Evolutionary conservation across 2,888 invertebrate species (phyloP).

Genomic region (Rhorus exstirpatorius): DNA sequence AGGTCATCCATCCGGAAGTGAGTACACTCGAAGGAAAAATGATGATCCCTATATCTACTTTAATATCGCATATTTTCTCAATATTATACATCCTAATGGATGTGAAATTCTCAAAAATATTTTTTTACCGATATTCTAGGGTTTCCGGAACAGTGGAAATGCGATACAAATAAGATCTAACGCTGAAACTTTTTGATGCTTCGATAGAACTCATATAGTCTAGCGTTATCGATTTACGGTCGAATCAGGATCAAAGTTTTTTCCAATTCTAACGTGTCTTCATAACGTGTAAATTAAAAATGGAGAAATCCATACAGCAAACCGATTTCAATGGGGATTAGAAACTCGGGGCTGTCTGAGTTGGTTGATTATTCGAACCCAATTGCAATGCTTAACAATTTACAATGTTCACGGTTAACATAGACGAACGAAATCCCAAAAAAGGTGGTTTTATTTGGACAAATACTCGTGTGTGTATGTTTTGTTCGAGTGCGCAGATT

Average conservation of each 20-base stretch:
- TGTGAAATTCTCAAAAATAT: not conserved
- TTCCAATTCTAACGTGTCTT: not conserved
- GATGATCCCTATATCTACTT: slow-evolving; percentile 65
- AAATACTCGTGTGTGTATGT: not conserved
- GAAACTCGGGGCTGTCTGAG: too few relatives aligned
- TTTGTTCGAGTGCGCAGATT: not conserved
- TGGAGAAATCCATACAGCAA: not conserved
- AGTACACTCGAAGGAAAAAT: slow-evolving; percentile 25
- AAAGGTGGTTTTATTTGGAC: not conserved
- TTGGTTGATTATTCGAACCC: too few relatives aligned
- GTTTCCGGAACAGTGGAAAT: not conserved
- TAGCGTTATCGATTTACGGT: slow-evolving; percentile 22
- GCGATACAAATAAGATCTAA: not conserved
- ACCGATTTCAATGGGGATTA: too few relatives aligned
- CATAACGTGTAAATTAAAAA: not conserved
- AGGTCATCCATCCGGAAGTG: slow-evolving; percentile 26
- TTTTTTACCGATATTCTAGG: not conserved
- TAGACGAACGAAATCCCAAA: not conserved
- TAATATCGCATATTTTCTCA: slow-evolving; percentile 40
- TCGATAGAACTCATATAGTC: slow-evolving; percentile 28
- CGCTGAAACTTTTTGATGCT: slow-evolving; percentile 1
- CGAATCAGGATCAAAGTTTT: not conserved
- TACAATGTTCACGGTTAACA: too few relatives aligned
- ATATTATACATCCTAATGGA: slow-evolving; percentile 8
- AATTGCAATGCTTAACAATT: too few relatives aligned